These are phyloP conservation scores for Tolmerus cingulatus DNA, from an alignment of 2,888 invertebrate genomes.

Conservation along the genomic window DNA sequence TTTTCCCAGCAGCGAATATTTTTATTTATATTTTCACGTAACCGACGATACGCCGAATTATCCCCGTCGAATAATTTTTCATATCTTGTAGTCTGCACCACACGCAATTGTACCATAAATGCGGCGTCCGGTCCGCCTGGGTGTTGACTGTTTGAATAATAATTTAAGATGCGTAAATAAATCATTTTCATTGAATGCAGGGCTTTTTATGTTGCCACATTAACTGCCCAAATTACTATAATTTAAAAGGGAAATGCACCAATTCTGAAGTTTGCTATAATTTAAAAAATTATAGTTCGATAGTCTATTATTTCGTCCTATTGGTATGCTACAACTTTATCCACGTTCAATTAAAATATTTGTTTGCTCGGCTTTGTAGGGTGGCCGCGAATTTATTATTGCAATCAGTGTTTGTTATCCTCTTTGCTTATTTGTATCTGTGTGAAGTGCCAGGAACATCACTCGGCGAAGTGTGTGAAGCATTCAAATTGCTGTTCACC, in stretches of 20 bases:
- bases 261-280: neutral
- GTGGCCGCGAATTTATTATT: neutral
- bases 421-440: neutral
- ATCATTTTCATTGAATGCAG: neutral
- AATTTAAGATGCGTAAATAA: neutral
- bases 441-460: neutral
- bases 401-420: neutral
- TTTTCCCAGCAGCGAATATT: neutral
- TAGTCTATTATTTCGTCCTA: constrained; percentile 4
- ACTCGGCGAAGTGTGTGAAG: neutral
- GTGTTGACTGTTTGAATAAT: neutral
- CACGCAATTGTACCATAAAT: neutral
- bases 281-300: neutral
- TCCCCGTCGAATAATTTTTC: neutral
- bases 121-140: neutral
- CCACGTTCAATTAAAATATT: constrained; percentile 15
- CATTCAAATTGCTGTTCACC: neutral
- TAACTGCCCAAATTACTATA: neutral
- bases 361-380: neutral
- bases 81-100: neutral
- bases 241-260: neutral
- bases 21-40: neutral
- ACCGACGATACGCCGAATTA: neutral
- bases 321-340: neutral
- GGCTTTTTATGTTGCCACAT: neutral